Conservation (phyloP, 2,888 invertebrate species). For the Ctenicera cuprea region DNA sequence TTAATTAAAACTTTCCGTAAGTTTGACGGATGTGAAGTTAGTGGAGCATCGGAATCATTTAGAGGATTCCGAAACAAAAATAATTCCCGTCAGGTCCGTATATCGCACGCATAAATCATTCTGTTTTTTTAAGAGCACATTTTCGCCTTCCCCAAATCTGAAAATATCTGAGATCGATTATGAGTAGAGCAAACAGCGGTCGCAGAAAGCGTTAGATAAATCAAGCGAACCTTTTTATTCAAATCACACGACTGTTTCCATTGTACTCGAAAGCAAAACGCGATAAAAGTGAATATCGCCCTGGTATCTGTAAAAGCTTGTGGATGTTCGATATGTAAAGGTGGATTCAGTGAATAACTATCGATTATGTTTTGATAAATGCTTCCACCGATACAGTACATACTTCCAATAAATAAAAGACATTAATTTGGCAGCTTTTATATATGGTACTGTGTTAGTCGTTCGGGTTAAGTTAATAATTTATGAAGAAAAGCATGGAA, state of each 20-base stretch:
- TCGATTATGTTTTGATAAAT: conserved; percentile 61
- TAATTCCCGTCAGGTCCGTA: conserved; percentile 17
- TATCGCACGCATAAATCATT: conserved; percentile 31
- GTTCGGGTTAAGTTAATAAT: conserved; percentile 39
- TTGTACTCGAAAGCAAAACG: conserved; percentile 64
- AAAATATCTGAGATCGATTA: conserved; percentile 48
- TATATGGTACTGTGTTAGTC: conserved; percentile 30
- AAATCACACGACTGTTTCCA: conserved; percentile 64
- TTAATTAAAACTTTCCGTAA: conserved; percentile 47
- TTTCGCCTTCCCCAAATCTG: conserved; percentile 40
- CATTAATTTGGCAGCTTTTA: conserved; percentile 44
- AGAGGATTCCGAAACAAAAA: conserved; percentile 33
- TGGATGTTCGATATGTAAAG: conserved; percentile 62
- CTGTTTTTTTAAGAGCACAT: conserved; percentile 38
- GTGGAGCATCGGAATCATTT: conserved; percentile 28
- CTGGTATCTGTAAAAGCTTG: conserved; percentile 61
- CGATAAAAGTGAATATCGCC: conserved; percentile 63
- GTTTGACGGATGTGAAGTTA: conserved; percentile 43
- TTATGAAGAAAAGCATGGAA: conserved; percentile 38
- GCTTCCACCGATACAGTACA: conserved; percentile 37
- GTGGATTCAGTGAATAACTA: conserved; percentile 61
- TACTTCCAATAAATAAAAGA: conserved; percentile 44
- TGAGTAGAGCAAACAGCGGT: conserved; percentile 51
- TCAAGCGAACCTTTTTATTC: conserved; percentile 65
- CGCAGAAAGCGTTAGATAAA: conserved; percentile 61